Percentiles rank a stretch among this genome's conserved stretches.
Evolutionary conservation across 2,888 invertebrate genomes (phyloP).

Genomic region (Dione juno): DNA sequence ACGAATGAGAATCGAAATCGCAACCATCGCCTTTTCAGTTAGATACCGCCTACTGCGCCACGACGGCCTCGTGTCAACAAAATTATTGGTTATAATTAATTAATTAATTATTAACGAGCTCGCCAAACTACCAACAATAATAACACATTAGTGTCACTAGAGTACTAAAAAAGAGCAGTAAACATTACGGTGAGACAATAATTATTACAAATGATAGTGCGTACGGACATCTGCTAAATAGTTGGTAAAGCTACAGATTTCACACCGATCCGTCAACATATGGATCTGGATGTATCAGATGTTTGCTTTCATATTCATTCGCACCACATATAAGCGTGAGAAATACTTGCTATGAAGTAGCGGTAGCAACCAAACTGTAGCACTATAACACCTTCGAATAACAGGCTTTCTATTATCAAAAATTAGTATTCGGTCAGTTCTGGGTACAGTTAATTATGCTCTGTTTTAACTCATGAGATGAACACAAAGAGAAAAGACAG

Average conservation of each 20-base stretch:
- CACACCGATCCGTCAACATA: constrained; percentile 82
- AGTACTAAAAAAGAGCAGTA: constrained; percentile 65
- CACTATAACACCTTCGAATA: constrained; percentile 68
- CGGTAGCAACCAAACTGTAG: constrained; percentile 74
- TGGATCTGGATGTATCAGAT: constrained; percentile 82
- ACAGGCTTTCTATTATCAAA: constrained; percentile 64
- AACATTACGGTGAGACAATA: constrained; percentile 82
- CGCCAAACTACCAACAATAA: constrained; percentile 19
- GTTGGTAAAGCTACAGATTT: constrained; percentile 83
- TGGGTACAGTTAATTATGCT: constrained; percentile 70
- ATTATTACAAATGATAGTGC: constrained; percentile 83
- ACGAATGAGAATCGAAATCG: background rate
- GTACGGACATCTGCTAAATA: constrained; percentile 79
- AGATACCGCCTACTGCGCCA: background rate
- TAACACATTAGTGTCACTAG: constrained; percentile 35
- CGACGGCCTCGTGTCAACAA: background rate
- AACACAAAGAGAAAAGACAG: constrained; percentile 47
- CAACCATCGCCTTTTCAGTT: background rate
- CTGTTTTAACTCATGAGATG: constrained; percentile 51
- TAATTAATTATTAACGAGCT: background rate
- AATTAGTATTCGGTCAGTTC: constrained; percentile 71
- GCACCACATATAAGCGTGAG: constrained; percentile 79
- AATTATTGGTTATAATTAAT: background rate
- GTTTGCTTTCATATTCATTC: constrained; percentile 81
- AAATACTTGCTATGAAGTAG: constrained; percentile 71